Evolutionary conservation across 2,113 vertebrate genomes (phyloP).

Genomic region (Todiramphus saurophagus): DNA sequence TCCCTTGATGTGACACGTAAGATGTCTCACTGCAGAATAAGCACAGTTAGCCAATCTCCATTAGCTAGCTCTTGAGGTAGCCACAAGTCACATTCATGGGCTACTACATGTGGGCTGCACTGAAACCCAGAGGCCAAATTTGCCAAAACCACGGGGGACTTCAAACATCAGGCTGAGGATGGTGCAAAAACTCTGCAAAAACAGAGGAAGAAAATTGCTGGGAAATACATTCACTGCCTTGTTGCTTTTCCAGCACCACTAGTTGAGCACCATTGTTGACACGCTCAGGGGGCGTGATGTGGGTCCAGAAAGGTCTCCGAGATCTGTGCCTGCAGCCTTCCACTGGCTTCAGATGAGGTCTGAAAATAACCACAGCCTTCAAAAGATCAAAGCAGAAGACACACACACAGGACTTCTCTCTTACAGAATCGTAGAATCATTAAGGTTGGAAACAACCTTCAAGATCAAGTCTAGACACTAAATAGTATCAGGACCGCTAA

Average conservation of each 20-base stretch:
- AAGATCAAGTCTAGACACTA: too few relatives aligned
- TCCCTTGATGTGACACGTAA: background rate
- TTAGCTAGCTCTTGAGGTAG: background rate
- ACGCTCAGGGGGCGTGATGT: background rate
- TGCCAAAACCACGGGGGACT: background rate
- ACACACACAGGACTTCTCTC: background rate
- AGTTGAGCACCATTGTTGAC: background rate
- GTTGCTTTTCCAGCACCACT: background rate
- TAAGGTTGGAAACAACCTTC: too few relatives aligned
- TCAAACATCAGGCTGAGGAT: background rate
- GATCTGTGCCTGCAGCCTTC: background rate
- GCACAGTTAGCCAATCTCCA: background rate
- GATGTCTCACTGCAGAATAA: background rate
- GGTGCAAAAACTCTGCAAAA: background rate
- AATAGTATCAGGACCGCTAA: too few relatives aligned
- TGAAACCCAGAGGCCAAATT: background rate
- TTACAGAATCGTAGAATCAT: too few relatives aligned
- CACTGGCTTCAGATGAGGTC: background rate
- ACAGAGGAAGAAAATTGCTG: background rate
- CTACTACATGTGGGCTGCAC: background rate
- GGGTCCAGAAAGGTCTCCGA: background rate
- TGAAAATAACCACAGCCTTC: background rate
- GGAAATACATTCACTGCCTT: background rate
- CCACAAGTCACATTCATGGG: background rate
- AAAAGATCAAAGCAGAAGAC: background rate